Base-by-base conservation (phyloP, 2,113 vertebrate genomes). In the Oncorhynchus mykiss region DNA sequence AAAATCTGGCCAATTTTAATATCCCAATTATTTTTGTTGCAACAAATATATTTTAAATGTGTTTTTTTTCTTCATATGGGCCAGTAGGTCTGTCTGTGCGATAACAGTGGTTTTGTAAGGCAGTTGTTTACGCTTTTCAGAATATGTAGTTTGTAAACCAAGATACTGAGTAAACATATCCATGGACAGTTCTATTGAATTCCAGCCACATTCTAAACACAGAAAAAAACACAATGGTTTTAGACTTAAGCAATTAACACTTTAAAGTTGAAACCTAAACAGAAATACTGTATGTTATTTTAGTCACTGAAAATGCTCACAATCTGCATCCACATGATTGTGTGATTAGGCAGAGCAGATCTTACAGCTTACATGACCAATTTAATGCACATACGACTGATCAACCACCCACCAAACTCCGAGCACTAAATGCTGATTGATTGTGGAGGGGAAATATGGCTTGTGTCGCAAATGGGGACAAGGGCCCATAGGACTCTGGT, bases 221-320 rank as follows among this genome's bases (percentile, higher is more conserved):
- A 2, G 12, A 60, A 60, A 20, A 60, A 60, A 22, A 60, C 11
- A n/a, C n/a, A 22, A 22, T 3, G 59, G 20, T 67, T 70, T 49
- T 87, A 79, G 79, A 83, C 74, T 88, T 83, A 88, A 89, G 83
- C 72, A 76, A 91, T 87, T 78, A 74, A 20, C 72, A 77, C 18
- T 14, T 62, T 25, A 11, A 45, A 45, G 7, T 45, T 45, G 39
- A 64, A 77, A 67, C 77, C 13, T 34, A 72, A 85, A 70, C 64
- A 72, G 66, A 71, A 79, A 84, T 45, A 45, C 39, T 45, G 39
- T 79, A 85, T 73, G 82, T 85, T 90, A 45, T 78, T 85, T 86
- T 88, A 89, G 92, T 92, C 85, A 78, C 76, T 80, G 85, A 84
- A 86, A 88, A 90, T 75, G 82, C 73, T 68, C 34, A 77, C 87